Evolutionary conservation across 2,113 vertebrate species (phyloP).

Genomic region (Crocuta crocuta): DNA sequence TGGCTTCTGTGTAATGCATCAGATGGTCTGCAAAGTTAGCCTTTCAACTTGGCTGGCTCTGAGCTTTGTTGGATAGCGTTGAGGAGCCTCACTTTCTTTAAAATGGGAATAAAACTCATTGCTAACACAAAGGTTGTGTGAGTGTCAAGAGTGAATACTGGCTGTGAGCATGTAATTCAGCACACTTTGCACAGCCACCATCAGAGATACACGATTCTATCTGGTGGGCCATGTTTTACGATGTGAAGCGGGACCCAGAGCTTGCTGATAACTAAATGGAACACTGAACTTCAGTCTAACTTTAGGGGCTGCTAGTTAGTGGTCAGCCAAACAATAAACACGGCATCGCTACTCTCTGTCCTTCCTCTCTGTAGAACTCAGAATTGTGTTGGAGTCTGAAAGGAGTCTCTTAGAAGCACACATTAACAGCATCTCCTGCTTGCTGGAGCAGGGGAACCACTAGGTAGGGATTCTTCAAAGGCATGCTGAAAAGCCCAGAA

Average conservation of each 20-base stretch:
- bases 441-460: not conserved
- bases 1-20: not conserved
- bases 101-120: not conserved
- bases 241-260: not conserved
- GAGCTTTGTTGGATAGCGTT: not conserved
- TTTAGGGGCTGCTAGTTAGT: conserved; percentile 10
- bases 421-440: not conserved
- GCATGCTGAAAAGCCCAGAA: not conserved
- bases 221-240: no score
- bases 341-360: not conserved
- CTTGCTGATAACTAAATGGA: not conserved
- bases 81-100: not conserved
- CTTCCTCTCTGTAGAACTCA: conserved; percentile 23
- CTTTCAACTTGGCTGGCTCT: not conserved
- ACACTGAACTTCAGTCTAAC: not conserved
- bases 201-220: not conserved
- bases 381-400: not conserved
- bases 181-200: not conserved
- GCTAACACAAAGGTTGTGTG: not conserved
- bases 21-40: not conserved
- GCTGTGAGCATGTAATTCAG: not conserved
- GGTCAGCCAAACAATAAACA: not conserved
- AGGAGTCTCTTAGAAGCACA: not conserved
- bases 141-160: not conserved
- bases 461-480: not conserved